Evolutionary conservation across 2,113 vertebrate species (phyloP), one percentile per base, ranked within the genome.

Genomic region (Alligator sinensis): DNA sequence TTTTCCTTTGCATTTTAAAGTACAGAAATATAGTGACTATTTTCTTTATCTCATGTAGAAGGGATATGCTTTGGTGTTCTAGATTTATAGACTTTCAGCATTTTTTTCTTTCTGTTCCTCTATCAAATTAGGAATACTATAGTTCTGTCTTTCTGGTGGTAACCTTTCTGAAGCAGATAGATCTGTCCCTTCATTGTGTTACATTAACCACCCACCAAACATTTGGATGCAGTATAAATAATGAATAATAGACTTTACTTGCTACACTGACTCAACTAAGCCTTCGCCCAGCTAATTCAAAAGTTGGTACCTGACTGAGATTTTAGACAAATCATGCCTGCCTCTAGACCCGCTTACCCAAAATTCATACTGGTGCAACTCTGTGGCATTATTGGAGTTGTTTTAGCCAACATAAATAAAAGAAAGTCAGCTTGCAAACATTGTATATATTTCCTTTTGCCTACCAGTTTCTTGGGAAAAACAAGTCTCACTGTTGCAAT

Each of bases 1-100:
- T 0, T 0, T 55, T 80, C 18, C 54, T 30, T 59, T 61, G 13
- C 83, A 62, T 80, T 68, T 63, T 62, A 89, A 60, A 10, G 8
- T 64, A 47, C 0, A 60, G 30, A 84, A 11, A 47, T 1, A 54
- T 12, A 25, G 5, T 16, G 78, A 92, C 14, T 47, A 5, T 30
- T 89, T 30, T 84, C 61, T 80, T 61, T 28, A 77, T 19, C n/a
- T 68, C 13, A 22, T 21, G 60, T n/a, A 81, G 38, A 6, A 81
- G 85, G 7, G 2, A 4, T 12, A 16, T 17, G 6, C n/a, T 88
- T 89, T 72, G 10, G 27, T 62, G 4, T 3, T 9, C 27, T 21
- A 82, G 28, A 0, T 83, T 11, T 21, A 4, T 8, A 12, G 24
- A 15, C 85, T 89, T 86, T 57, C 62, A 81, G n/a, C 80, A 70